Evolutionary conservation across 2,888 invertebrate genomes (phyloP), one percentile per base, ranked within the genome.

Genomic region (Macrophya annulata): DNA sequence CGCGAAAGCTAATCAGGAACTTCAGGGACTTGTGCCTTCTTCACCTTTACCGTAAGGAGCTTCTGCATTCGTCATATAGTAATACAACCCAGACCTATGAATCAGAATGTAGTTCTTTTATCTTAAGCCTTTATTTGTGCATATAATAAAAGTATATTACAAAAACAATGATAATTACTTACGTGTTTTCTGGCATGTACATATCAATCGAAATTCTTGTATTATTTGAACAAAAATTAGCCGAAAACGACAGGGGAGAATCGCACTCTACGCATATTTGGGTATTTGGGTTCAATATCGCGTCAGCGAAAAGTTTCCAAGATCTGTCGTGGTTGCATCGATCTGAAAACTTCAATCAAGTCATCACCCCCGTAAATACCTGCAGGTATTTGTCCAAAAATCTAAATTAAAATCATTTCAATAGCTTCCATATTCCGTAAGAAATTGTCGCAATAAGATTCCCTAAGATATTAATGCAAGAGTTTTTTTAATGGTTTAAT

Each of bases 51-150:
- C 93, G 89, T 88, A 94, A 0, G 94, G 93, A 21, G 88, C 87
- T 40, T 88, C 83, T 15, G 92, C 93, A 88, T 93, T 94, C 40
- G 94, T 94, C 91, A 92, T 93, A 87, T 93, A 90, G 89, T 90
- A 94, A 89, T 91, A 93, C 86, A 93, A 91, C 77, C 94, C 94
- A 79, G 87, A 87, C 43, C 81, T 62, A 2, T 15, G 15, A 62
- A 81, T 43, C 43, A 81, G 21, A 59, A 62, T 15, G 15, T 15
- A 31, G 17, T 48, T 76, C 25, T 55, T 0, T 62, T 62, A 6
- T 37, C n/a, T n/a, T 4, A 8, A 40, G 21, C n/a, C 4, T 2
- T n/a, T 10, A 0, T n/a, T n/a, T 40, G 17, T 1, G n/a, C 9
- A 4, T 40, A 15, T 40, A 15, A 81, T 25, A 0, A 10, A 51